A percentile compares a stretch with the other conserved stretches of the same genome.
Evolutionary conservation across 1,140 invertebrate genomes (phyloP).

Genomic region (Watersipora subatra): DNA sequence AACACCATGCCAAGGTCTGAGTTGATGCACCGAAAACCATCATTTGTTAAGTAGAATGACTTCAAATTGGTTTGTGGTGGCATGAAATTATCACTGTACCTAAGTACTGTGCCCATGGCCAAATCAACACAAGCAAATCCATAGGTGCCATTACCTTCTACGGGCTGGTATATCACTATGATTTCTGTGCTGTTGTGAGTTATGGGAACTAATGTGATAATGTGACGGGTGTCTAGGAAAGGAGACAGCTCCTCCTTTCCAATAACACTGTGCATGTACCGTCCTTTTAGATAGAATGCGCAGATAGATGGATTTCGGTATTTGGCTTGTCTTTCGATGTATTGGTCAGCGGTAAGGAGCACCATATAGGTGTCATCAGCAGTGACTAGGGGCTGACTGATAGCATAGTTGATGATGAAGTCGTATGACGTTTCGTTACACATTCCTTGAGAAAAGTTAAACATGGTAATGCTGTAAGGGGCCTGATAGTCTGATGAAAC

Average conservation of each 20-base stretch:
- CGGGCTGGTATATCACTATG: constrained; percentile 20
- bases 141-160: constrained; percentile 6
- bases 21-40: constrained; percentile 26
- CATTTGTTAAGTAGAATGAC: constrained; percentile 19
- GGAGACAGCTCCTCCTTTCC: constrained; percentile 21
- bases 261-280: constrained; percentile 20
- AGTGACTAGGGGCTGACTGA: constrained; percentile 25
- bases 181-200: constrained; percentile 16
- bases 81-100: constrained; percentile 24
- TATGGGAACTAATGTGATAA: constrained; percentile 22
- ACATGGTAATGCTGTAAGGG: constrained; percentile 20
- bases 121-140: constrained; percentile 5
- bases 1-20: constrained; percentile 25
- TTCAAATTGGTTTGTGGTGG: constrained; percentile 12
- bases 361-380: constrained; percentile 26
- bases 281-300: constrained; percentile 20
- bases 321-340: constrained; percentile 12
- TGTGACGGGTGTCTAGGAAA: constrained; percentile 18
- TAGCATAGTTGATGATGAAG: constrained; percentile 16
- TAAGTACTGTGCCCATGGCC: constrained; percentile 18
- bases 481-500: constrained; percentile 16
- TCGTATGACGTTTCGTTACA: constrained; percentile 17
- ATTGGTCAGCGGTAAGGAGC: constrained; percentile 22
- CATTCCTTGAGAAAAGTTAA: constrained; percentile 18
- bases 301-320: constrained; percentile 22